Evolutionary conservation across 2,797 vertebrate genomes (phyloP), one percentile per base, ranked within the genome.

Genomic region (Trematomus bernacchii): DNA sequence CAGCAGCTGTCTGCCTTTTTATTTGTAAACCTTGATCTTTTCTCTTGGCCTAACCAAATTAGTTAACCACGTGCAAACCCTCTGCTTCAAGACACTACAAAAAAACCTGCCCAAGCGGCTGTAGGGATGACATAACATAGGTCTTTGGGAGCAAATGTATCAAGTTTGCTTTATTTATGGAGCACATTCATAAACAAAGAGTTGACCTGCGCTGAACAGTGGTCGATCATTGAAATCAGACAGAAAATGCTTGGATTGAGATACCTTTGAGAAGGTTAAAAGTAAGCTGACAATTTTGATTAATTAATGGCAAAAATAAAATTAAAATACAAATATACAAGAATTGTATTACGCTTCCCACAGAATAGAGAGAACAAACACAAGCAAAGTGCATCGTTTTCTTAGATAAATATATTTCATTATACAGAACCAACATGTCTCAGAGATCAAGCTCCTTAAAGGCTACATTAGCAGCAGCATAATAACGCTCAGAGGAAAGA

Each of bases 171-270:
- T 37, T 37, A 37, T 37, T 37, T 37, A 37, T 37, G 9, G 33
- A 37, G 33, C 33, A 37, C 33, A 37, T 37, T 37, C 33, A 37
- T 37, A 37, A 37, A 37, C 33, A 37, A 37, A 37, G 6, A 37
- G 33, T 37, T 37, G 33, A 37, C 33, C 33, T 9, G 33, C 33
- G 33, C 33, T 37, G 33, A 37, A 37, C 33, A 37, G 33, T 37
- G 33, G 33, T 37, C 42, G 44, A 54, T 54, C 44, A 68, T 76
- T n/a, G 15, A 14, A 71, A 23, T 78, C 60, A 54, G 1, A 14
- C 8, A 3, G 15, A 59, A 55, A 70, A 19, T 15, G n/a, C 51
- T 42, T 68, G 10, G 13, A 40, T 15, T 21, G 10, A 16, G 54
- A 12, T 21, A 33, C 2, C 50, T 73, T 47, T 46, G 23, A 40